Percentiles rank a stretch among this genome's conserved stretches.
Evolutionary conservation across 1,140 invertebrate genomes (phyloP).

Genomic region (Phortica variegata): DNA sequence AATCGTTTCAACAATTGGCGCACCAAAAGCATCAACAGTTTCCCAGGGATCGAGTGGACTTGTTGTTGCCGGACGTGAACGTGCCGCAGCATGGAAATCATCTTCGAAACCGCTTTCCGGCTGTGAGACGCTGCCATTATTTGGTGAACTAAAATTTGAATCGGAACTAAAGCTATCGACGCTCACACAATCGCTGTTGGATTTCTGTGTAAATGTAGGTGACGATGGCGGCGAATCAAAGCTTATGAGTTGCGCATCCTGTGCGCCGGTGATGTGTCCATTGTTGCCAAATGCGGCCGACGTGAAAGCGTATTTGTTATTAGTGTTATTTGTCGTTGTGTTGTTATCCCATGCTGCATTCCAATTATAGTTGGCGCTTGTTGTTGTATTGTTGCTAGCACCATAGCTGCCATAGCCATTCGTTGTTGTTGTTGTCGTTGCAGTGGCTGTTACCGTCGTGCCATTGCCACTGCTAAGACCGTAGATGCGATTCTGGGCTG

Average conservation of each 20-base stretch:
- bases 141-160: slow-evolving; percentile 59
- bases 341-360: slow-evolving; percentile 38
- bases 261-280: neutral
- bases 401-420: neutral
- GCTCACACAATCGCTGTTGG: slow-evolving; percentile 71
- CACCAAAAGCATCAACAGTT: slow-evolving; percentile 57
- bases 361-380: slow-evolving; percentile 29
- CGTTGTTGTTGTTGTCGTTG: slow-evolving; percentile 8
- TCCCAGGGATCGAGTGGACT: slow-evolving; percentile 59
- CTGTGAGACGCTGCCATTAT: slow-evolving; percentile 69
- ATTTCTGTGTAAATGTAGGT: slow-evolving; percentile 71
- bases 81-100: slow-evolving; percentile 66
- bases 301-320: slow-evolving; percentile 8
- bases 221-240: slow-evolving; percentile 69
- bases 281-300: neutral
- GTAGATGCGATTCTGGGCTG: slow-evolving; percentile 57
- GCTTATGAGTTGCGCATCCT: slow-evolving; percentile 61
- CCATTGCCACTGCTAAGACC: slow-evolving; percentile 57
- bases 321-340: slow-evolving; percentile 8
- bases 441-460: slow-evolving; percentile 12
- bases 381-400: slow-evolving; percentile 7
- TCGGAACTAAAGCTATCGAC: slow-evolving; percentile 74
- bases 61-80: slow-evolving; percentile 56
- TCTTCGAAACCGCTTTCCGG: slow-evolving; percentile 76
- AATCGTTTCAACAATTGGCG: slow-evolving; percentile 9